These are phyloP conservation scores for Coleophora flavipennella DNA, from an alignment of 2,888 invertebrate species.

Conservation along the genomic window DNA sequence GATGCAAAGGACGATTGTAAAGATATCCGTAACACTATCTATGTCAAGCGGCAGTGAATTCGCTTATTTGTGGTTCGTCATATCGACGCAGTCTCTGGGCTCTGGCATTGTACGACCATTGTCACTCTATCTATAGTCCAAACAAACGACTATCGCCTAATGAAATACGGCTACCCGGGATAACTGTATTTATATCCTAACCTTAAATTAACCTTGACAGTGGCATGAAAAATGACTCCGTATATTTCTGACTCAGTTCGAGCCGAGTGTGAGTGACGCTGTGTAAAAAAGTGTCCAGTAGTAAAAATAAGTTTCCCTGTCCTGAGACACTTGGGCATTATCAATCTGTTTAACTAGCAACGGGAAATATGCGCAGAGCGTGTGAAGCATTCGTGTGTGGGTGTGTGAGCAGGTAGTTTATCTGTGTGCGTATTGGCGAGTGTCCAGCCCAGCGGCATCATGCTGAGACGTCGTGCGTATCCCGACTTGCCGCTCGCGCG, in stretches of 20 bases:
- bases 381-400: conserved; percentile 18
- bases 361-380: conserved; percentile 35
- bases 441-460: conserved; percentile 17
- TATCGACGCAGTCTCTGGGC: conserved; percentile 15
- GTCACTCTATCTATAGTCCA: conserved; percentile 26
- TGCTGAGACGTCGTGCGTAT: conserved; percentile 24
- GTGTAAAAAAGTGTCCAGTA: conserved; percentile 26
- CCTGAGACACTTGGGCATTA: conserved; percentile 65
- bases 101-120: conserved; percentile 23
- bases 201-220: conserved; percentile 72
- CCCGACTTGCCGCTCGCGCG: conserved; percentile 14
- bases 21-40: too few species aligned
- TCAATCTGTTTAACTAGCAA: conserved; percentile 64
- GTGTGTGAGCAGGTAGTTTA: conserved; percentile 17
- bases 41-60: too few species aligned
- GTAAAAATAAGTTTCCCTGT: conserved; percentile 54
- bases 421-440: conserved; percentile 15
- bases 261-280: conserved; percentile 7
- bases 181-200: conserved; percentile 56
- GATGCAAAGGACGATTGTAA: too few species aligned
- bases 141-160: conserved; percentile 22
- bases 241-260: conserved; percentile 49
- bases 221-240: conserved; percentile 57
- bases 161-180: conserved; percentile 33
- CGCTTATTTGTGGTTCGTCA: too few species aligned